Base-by-base conservation (phyloP, 2,113 vertebrate species). In the Sciurus niger region DNA sequence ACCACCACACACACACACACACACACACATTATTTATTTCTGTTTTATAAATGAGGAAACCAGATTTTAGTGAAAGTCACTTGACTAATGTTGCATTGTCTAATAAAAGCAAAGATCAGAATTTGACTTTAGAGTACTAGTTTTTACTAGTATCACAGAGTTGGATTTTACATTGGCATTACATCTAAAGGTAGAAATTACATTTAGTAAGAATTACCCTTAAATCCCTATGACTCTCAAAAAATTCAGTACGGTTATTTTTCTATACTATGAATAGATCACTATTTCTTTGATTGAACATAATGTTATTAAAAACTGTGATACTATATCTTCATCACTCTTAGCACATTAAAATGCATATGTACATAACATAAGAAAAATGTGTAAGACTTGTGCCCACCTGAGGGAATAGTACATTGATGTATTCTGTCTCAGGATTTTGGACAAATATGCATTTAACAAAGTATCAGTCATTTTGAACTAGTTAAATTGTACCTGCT, bases 111-210 rank as follows among this genome's bases (percentile, higher is more conserved):
- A 55, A 90, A 37, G 86, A 63, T 86, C 89, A 90, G 55, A 78
- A 73, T 73, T 79, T 78, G 18, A 77, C 40, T 82, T 82, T 28
- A 58, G 32, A 67, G 63, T 13, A 32, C 58, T 89, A 8, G 74
- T 1, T 88, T 88, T 79, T 84, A 65, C 60, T 94, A 48, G 25
- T 89, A 40, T 4, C 6, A 63, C 34, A 74, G 40, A 94, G n/a
- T 76, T 72, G 67, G 51, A 96, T 85, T 92, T 92, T 51, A 89
- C 20, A 86, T 46, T 90, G 51, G 20, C 72, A 40, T 92, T 93
- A 77, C 24, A 51, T 82, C 58, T 85, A 77, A 92, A n/a, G 68
- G 2, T 48, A 86, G 58, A 89, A 94, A 86, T 89, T 70, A 48
- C 3, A 48, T 78, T 24, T 30, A 84, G 67, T 63, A 25, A 89